phyloP scores from a whole-genome alignment of 1,140 invertebrate species.

The Heliconius nattereri region DNA sequence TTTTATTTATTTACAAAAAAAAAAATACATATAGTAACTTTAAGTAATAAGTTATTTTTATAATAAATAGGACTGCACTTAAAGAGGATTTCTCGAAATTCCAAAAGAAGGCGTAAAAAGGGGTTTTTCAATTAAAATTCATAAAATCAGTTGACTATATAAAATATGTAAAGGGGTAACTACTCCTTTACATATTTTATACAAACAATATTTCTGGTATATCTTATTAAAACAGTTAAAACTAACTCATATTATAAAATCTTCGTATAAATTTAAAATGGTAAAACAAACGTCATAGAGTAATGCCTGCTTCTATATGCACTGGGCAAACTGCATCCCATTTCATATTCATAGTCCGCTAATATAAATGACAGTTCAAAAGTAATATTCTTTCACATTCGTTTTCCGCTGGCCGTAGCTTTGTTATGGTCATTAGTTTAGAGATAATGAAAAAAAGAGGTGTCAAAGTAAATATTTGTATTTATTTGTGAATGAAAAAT shows the following conservation, averaged over 20 bases:
- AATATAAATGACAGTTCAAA: conserved; percentile 18
- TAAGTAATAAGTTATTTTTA: no score
- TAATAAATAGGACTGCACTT: no score
- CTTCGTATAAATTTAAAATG: not conserved
- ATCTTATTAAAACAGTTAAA: no score
- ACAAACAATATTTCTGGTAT: no score
- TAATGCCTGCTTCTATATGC: conserved; percentile 12
- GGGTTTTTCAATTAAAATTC: no score
- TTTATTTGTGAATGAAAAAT: not conserved
- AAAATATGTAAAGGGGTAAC: no score
- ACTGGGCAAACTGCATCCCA: conserved; percentile 12
- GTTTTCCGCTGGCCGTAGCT: not conserved
- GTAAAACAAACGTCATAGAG: not conserved
- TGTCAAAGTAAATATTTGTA: not conserved
- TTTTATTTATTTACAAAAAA: no score
- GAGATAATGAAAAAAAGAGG: not conserved
- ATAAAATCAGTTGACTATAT: no score
- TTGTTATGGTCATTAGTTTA: not conserved
- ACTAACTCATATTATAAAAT: not conserved
- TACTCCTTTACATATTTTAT: no score
- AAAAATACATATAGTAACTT: no score
- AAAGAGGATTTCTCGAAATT: no score
- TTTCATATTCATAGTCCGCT: conserved; percentile 10
- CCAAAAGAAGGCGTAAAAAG: no score
- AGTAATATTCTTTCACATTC: conserved; percentile 10